Evolutionary conservation across 30 jellyfish, hydroid and myxozoan species (phyloP).

Genomic region (Hydractinia echinata): DNA sequence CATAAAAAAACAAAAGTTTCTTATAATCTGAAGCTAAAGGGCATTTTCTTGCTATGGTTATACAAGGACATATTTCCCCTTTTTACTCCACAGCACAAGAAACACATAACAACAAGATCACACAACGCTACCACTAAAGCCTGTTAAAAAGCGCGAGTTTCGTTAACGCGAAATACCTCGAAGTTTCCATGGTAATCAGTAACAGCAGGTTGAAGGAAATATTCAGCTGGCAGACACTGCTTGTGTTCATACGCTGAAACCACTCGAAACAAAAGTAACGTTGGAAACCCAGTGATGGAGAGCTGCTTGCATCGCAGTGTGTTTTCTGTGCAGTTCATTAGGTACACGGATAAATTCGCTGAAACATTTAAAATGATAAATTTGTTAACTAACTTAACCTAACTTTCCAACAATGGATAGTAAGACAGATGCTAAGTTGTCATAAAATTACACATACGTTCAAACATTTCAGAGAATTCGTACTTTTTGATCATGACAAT

Average conservation of each 20-base stretch:
- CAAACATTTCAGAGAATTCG: too few relatives aligned
- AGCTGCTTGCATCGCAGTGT: not conserved
- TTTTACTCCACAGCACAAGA: too few relatives aligned
- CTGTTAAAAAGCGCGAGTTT: too few relatives aligned
- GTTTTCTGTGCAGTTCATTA: constrained; percentile 28
- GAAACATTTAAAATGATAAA: not conserved
- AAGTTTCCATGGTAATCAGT: constrained; percentile 23
- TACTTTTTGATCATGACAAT: too few relatives aligned
- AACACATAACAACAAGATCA: too few relatives aligned
- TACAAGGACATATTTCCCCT: too few relatives aligned
- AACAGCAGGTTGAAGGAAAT: not conserved
- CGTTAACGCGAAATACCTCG: not conserved
- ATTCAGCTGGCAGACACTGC: constrained; percentile 1
- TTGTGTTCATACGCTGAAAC: constrained; percentile 1
- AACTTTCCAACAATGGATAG: not conserved
- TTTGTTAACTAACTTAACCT: too few relatives aligned
- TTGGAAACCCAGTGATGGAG: constrained; percentile 28
- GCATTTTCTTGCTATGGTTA: too few relatives aligned
- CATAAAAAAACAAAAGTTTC: too few relatives aligned
- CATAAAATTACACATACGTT: too few relatives aligned
- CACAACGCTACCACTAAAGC: too few relatives aligned
- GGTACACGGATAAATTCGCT: constrained; percentile 16
- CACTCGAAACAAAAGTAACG: constrained; percentile 19
- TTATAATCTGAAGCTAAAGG: too few relatives aligned
- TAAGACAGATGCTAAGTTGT: not conserved